phyloP scores from a whole-genome alignment of 2,113 vertebrate species.

The Formicarius rufipectus region DNA sequence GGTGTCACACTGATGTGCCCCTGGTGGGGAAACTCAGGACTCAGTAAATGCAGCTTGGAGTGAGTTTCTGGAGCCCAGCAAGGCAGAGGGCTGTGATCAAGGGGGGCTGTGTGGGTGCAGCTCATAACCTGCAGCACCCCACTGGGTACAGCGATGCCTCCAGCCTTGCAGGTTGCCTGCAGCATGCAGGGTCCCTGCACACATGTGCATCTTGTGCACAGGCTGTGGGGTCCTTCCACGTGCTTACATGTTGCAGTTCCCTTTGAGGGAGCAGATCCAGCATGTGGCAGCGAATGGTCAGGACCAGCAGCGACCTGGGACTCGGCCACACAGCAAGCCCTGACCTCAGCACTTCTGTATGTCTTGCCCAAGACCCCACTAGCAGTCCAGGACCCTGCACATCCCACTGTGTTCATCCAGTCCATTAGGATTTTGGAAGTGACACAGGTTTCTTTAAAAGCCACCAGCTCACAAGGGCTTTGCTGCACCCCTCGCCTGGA shows the following conservation, averaged over 20 bases:
- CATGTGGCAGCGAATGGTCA: fast-evolving
- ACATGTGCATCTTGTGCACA: not conserved
- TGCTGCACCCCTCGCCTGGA: not conserved
- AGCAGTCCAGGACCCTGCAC: not conserved
- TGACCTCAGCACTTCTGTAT: not conserved
- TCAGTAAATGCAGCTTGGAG: not conserved
- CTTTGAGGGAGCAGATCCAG: not conserved
- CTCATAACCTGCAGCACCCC: not conserved
- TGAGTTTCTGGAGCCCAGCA: not conserved
- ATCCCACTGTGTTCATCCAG: not conserved
- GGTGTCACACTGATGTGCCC: not conserved
- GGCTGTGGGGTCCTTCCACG: not conserved
- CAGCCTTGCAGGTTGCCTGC: not conserved
- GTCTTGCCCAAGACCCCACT: not conserved
- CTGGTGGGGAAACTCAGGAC: fast-evolving
- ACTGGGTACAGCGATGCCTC: not conserved
- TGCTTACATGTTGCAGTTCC: fast-evolving
- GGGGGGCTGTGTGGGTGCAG: not conserved
- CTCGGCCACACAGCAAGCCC: not conserved
- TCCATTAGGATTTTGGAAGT: not conserved
- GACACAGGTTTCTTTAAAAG: not conserved
- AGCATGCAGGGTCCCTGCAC: not conserved
- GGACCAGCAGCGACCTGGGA: not conserved
- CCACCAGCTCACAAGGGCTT: not conserved
- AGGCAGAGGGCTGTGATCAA: not conserved